phyloP scores from a whole-genome alignment of 1,140 invertebrate species.

The Yoshiicerus persimilis region DNA sequence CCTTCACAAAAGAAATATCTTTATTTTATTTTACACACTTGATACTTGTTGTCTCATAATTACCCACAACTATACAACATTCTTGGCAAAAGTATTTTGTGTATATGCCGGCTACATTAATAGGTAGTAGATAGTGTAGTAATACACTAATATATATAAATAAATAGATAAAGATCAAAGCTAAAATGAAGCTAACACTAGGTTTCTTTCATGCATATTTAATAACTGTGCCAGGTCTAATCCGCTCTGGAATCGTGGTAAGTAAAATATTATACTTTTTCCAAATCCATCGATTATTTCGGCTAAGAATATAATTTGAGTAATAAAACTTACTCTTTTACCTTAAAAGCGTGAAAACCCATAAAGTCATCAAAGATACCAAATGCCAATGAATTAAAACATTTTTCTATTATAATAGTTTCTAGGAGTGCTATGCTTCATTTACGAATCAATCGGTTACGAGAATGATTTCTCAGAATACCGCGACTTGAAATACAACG shows the following conservation, averaged over 20 bases:
- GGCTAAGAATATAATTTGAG: background rate
- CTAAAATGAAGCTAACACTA: background rate
- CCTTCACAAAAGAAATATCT: too few species aligned
- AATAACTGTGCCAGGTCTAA: background rate
- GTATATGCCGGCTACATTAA: too few species aligned
- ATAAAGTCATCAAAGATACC: too few species aligned
- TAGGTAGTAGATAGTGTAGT: too few species aligned
- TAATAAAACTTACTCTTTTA: background rate
- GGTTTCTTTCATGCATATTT: background rate
- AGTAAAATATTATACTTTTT: background rate
- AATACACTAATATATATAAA: too few species aligned
- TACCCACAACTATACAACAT: too few species aligned
- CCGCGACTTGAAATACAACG: background rate
- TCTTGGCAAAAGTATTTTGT: too few species aligned
- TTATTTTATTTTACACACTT: too few species aligned
- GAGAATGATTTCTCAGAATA: background rate
- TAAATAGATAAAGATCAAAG: too few species aligned
- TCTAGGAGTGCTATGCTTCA: background rate
- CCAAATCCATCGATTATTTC: background rate
- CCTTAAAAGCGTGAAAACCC: too few species aligned
- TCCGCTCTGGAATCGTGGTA: background rate
- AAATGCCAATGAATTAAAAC: too few species aligned
- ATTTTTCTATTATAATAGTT: background rate
- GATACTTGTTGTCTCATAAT: too few species aligned
- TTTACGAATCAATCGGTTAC: background rate